Evolutionary conservation across 2,113 vertebrate genomes (phyloP), one percentile per base, ranked within the genome.

Genomic region (Microtus richardsoni): DNA sequence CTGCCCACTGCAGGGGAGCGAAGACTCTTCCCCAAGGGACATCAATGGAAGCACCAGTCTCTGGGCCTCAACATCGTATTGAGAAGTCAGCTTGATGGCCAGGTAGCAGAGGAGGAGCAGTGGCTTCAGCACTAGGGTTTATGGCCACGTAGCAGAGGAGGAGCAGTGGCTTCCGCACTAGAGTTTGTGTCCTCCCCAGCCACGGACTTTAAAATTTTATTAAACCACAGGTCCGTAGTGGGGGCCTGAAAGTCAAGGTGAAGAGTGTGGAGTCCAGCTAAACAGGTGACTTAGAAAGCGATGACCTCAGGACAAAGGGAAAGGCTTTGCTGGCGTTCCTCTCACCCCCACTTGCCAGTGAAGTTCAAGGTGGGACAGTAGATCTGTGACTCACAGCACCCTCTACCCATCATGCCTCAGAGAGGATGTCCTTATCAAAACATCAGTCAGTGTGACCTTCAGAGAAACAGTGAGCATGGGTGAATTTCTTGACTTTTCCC

Each of bases 391-490:
- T 88, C 22, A 80, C n/a, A 88, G 80, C 39, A 22, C 13, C 39
- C 19, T 52, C 66, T 89, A 54, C 68, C 62, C 52, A 47, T 87
- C 84, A 41, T 89, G 52, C 49, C n/a, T 68, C 49, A 71, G 66
- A 89, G 85, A 96, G 86, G 82, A 91, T 94, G 77, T 91, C 89
- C 83, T 97, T 97, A 93, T 97, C 95, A 79, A 88, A 90, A 78
- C 68, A 97, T 95, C 96, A 95, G 19, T 39, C 62, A 83, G 16
- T 62, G 74, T 95, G 97, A 97, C 94, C 92, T 96, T 97, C 94
- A 91, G 52, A 93, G 90, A 95, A 77, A 83, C 39, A 89, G 60
- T 80, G 85, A 49, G 89, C 88, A 64, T 74, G 26, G 47, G 80
- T 78, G 54, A 95, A 91, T 91, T 95, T 94, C 60, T 94, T 89